Base-by-base conservation (phyloP, 2,113 vertebrate species). In the Corydoras maculifer region DNA sequence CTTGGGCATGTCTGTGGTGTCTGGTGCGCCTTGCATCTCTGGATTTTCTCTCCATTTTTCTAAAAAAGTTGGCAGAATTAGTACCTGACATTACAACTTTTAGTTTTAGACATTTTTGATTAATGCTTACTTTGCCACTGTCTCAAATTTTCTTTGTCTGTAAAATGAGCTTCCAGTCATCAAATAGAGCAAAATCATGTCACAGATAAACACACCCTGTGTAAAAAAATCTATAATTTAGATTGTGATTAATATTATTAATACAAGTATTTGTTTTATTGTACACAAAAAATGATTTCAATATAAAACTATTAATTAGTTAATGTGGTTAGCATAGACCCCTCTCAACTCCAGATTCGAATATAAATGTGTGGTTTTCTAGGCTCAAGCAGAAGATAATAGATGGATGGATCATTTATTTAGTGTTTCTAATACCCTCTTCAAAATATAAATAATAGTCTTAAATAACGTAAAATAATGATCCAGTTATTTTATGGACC, bases 91-190 rank as follows among this genome's bases (percentile, higher is more conserved):
- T 4, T 53, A 43, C 7, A 43, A 43, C 35, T 5, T 43, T 5
- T 5, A 43, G 35, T 43, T 43, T 43, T 8, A 43, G 35, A 43
- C 35, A 8, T 53, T 12, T 53, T 14, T 53, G 51, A 53, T n/a
- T n/a, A n/a, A 14, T 7, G 14, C 75, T 58, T 64, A 75, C 73
- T 58, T 73, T 63, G 14, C 58, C n/a, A 77, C 32, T 29, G 92
- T 88, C 83, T 99, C 96, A 6, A 93, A 99, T 78, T 99, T 99
- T 81, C 89, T 96, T 72, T 94, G 90, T 53, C 96, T 76, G 78
- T 98, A 99, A 72, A 93, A 93, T 51, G 93, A 92, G 73, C 95
- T 96, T 7, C 93, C 96, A 84, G 90, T 93, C 86, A 96, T 94
- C 82, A 98, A 78, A 82, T 98, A 97, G n/a, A 99, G 83, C 14